These are phyloP conservation scores for Nymphalis c-album DNA, from an alignment of 2,888 invertebrate genomes.

Conservation along the genomic window DNA sequence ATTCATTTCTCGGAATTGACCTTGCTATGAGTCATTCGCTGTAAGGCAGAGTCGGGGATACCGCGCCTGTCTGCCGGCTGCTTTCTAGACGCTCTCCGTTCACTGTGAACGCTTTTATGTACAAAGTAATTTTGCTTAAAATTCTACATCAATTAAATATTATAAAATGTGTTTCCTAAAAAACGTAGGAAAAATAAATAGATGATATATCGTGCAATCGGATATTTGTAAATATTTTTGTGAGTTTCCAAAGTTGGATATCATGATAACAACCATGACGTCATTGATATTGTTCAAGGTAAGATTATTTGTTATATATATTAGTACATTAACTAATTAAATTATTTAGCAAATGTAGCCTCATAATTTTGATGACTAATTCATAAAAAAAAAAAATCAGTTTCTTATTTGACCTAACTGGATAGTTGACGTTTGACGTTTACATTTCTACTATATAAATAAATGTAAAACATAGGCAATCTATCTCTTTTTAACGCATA, in stretches of 20 bases:
- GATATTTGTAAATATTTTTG: constrained; percentile 63
- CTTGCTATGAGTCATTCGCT: constrained; percentile 82
- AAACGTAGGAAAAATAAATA: constrained; percentile 54
- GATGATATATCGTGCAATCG: constrained; percentile 44
- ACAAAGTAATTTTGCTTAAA: constrained; percentile 52
- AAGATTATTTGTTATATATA: constrained; percentile 45
- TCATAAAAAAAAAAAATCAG: constrained; percentile 60
- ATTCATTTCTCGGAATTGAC: constrained; percentile 83
- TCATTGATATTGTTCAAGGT: constrained; percentile 80
- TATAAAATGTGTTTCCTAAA: constrained; percentile 59
- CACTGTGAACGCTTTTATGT: constrained; percentile 56
- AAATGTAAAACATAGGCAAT: constrained; percentile 28
- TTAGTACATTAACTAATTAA: constrained; percentile 10
- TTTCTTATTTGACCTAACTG: constrained; percentile 67
- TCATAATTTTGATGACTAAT: constrained; percentile 27
- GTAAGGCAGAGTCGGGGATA: constrained; percentile 82
- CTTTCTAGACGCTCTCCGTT: constrained; percentile 73
- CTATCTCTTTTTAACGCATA: constrained; percentile 55
- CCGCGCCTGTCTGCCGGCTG: constrained; percentile 81
- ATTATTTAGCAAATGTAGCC: constrained; percentile 12
- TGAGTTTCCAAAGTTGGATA: constrained; percentile 70
- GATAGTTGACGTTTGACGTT: constrained; percentile 63
- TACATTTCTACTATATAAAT: constrained; percentile 40
- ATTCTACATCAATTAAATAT: constrained; percentile 46
- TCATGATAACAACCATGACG: constrained; percentile 82